A percentile compares a stretch with the other conserved stretches of the same genome.
Evolutionary conservation across 2,113 vertebrate species (phyloP).

Genomic region (Atlantisia rogersi): DNA sequence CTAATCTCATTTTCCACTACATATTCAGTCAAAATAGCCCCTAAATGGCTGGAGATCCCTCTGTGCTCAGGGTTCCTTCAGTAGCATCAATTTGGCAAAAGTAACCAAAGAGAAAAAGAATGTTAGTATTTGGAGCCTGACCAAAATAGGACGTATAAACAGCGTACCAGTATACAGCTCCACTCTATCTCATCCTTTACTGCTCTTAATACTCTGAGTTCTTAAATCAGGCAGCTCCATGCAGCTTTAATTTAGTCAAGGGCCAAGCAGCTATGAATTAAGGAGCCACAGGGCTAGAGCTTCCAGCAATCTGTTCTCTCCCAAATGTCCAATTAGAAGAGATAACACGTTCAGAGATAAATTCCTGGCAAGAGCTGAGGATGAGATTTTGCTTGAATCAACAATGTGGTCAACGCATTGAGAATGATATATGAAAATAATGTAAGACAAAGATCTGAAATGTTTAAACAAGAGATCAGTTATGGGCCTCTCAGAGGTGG

Average conservation of each 20-base stretch:
- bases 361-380: slow-evolving; percentile 50
- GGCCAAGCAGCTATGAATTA: slow-evolving; percentile 68
- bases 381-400: slow-evolving; percentile 64
- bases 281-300: slow-evolving; percentile 52
- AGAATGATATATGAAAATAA: slow-evolving; percentile 60
- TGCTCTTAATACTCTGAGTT: slow-evolving; percentile 34
- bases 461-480: slow-evolving; percentile 64
- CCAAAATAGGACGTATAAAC: neutral
- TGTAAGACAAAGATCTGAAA: slow-evolving; percentile 38
- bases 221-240: slow-evolving; percentile 59
- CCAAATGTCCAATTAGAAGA: slow-evolving; percentile 70
- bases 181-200: neutral
- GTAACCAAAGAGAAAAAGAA: slow-evolving; percentile 3
- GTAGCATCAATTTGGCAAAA: slow-evolving; percentile 36
- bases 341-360: slow-evolving; percentile 55
- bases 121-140: neutral
- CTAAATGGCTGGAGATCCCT: slow-evolving; percentile 17
- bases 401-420: slow-evolving; percentile 43
- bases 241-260: slow-evolving; percentile 68
- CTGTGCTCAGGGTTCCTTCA: slow-evolving; percentile 9
- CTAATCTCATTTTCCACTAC: slow-evolving; percentile 61
- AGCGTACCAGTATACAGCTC: neutral
- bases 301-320: slow-evolving; percentile 65
- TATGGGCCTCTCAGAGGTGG: slow-evolving; percentile 50
- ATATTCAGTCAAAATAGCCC: slow-evolving; percentile 40